Base-by-base conservation (phyloP, 2,797 vertebrate species). In the Merluccius polli region DNA sequence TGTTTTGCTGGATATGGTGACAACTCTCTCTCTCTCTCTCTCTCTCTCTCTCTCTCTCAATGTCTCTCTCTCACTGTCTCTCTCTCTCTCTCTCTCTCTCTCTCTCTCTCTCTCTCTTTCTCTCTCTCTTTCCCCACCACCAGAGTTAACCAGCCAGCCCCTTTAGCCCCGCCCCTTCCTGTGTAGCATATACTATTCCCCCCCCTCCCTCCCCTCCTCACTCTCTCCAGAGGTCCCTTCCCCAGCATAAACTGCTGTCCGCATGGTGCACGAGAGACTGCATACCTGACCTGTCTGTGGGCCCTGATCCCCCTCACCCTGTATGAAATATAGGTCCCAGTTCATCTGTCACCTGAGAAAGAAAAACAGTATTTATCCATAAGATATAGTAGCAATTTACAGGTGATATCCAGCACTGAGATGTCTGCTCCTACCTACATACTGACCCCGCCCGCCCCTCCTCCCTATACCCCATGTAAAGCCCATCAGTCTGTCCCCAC, bases 241-340 rank as follows among this genome's bases (percentile, higher is more conserved):
- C 78, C 81, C 78, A 81, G 82, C 73, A 75, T 33, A 81, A 76
- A 71, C 11, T 74, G 63, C 81, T 71, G 67, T 52, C 73, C 73
- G 78, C 88, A 88, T 75, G 59, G 72, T 79, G 79, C 80, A 86
- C 79, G 71, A 77, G 71, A 82, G 63, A 33, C 15, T 80, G 18
- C 48, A 67, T 78, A 72, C n/a, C 36, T 79, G 31, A 72, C n/a
- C 36, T 79, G 31, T 48, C 77, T 44, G 48, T 73, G 72, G 77
- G 41, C 67, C 76, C 35, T 73, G 77, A 52, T n/a, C 48, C 7
- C 48, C n/a, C 52, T 9, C n/a, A 24, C 52, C n/a, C 52, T 63
- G 2, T 63, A 15, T 63, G 2, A 6, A 63, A 24, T 24, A 27
- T 2, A 24, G n/a, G 12, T 15, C 16, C 41, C 12, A 11, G n/a